Conservation (phyloP, 2,113 vertebrate genomes). For the Nicator chloris region DNA sequence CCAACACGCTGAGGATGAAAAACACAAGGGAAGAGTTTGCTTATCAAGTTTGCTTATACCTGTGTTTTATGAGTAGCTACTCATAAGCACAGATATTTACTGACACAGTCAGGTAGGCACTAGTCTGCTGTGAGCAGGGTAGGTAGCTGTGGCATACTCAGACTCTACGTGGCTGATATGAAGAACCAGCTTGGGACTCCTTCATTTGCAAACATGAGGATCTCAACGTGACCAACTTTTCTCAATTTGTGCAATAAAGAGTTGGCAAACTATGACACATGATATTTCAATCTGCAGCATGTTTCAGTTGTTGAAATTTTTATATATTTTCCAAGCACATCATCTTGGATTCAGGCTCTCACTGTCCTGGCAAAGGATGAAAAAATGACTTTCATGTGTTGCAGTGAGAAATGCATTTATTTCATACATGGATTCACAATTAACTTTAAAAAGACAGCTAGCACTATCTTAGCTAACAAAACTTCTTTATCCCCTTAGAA, state of each 20-base stretch:
- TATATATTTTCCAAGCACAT: neutral
- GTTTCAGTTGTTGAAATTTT: neutral
- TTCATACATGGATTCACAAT: constrained; percentile 9
- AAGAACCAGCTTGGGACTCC: neutral
- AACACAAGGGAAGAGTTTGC: neutral
- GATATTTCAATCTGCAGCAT: neutral
- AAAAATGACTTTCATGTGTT: neutral
- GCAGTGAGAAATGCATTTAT: constrained; percentile 50
- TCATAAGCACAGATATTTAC: neutral
- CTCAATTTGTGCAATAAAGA: constrained; percentile 10
- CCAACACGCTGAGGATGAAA: neutral
- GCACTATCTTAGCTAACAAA: neutral
- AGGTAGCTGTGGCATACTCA: neutral
- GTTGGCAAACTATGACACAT: neutral
- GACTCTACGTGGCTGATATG: rapidly evolving
- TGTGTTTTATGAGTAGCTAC: neutral
- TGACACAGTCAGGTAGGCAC: neutral
- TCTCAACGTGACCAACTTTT: neutral
- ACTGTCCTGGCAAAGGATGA: neutral
- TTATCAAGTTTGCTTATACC: neutral
- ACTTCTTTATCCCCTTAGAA: neutral
- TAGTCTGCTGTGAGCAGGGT: neutral
- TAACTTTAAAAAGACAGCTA: neutral
- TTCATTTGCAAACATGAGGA: neutral
- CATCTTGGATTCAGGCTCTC: neutral